Conservation (phyloP, 2,113 vertebrate genomes). For the Psephotus haematonotus region DNA sequence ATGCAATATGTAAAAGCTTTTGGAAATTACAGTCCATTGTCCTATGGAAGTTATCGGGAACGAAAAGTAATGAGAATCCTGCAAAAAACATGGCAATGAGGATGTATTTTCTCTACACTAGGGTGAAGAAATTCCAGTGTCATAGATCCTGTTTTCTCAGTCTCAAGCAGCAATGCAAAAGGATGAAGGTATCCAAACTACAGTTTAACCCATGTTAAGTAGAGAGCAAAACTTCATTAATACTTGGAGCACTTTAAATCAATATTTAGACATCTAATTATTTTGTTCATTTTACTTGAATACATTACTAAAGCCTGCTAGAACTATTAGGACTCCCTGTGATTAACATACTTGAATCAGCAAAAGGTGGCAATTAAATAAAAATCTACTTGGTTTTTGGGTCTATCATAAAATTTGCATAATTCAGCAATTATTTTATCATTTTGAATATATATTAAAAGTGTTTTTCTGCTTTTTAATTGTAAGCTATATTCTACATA, state of each 20-base stretch:
- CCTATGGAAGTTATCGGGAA: neutral
- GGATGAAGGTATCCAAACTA: neutral
- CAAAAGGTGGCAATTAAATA: conserved; percentile 77
- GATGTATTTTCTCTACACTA: neutral
- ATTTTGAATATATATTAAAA: conserved; percentile 73
- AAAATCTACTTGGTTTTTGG: conserved; percentile 71
- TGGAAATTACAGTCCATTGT: neutral
- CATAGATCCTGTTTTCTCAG: neutral
- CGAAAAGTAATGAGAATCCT: neutral
- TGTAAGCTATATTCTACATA: conserved; percentile 63
- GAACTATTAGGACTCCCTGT: conserved; percentile 70
- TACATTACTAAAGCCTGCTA: conserved; percentile 73
- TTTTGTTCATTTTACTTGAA: conserved; percentile 77
- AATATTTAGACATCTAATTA: conserved; percentile 82
- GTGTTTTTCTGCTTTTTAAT: conserved; percentile 67
- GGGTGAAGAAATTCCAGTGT: neutral
- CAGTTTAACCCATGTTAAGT: conserved; percentile 52
- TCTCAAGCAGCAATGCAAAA: conserved; percentile 28
- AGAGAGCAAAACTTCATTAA: conserved; percentile 72
- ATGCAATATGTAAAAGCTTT: neutral
- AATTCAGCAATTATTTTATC: conserved; percentile 79
- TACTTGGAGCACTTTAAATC: conserved; percentile 74
- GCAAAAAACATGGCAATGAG: neutral
- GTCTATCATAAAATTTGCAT: conserved; percentile 76
- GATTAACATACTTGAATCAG: conserved; percentile 79